phyloP scores from a whole-genome alignment of 2,888 invertebrate species.

The Apamea epomidion region DNA sequence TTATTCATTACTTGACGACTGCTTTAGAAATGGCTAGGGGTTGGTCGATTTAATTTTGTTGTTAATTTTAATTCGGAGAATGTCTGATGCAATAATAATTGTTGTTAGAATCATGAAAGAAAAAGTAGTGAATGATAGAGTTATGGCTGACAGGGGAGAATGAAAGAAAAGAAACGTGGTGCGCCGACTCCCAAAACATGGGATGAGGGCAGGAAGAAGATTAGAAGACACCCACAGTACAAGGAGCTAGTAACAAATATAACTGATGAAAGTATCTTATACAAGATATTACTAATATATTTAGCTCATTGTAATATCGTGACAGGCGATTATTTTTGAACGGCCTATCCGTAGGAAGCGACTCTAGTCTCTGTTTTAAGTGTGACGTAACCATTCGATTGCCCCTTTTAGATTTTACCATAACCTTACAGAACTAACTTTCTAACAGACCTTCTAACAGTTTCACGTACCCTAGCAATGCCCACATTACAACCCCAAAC shows the following conservation, averaged over 20 bases:
- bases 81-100: not conserved
- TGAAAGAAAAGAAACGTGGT: not conserved
- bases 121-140: not conserved
- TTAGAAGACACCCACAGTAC: no score
- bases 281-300: not conserved
- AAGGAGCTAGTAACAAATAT: not conserved
- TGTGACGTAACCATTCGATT: no score
- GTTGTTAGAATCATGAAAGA: not conserved
- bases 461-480: not conserved
- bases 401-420: not conserved
- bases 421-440: not conserved
- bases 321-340: no score
- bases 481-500: conserved; percentile 10
- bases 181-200: not conserved
- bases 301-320: not conserved
- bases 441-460: not conserved
- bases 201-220: not conserved
- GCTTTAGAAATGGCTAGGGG: conserved; percentile 23
- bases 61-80: not conserved
- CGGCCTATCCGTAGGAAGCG: no score
- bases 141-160: not conserved
- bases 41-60: conserved; percentile 17
- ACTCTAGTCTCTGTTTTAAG: not conserved
- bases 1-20: conserved; percentile 52
- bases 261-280: not conserved